Conservation (phyloP, 1,140 invertebrate genomes). For the Idris sp. region DNA sequence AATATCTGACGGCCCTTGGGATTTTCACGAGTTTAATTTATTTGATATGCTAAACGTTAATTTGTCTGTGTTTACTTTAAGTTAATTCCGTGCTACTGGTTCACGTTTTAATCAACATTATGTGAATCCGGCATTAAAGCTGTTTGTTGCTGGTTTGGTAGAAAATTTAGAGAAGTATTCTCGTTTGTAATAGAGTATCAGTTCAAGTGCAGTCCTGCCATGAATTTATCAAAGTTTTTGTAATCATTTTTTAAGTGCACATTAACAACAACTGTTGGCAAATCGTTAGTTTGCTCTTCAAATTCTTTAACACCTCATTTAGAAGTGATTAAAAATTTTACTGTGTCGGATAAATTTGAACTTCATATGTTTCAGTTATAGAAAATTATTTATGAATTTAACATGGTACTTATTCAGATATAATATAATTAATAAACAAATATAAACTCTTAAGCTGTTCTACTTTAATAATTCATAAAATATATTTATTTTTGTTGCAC, state of each 20-base stretch:
- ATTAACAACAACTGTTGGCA: conserved; percentile 1
- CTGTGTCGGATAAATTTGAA: too few relatives aligned
- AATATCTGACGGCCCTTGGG: background rate
- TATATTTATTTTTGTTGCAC: too few relatives aligned
- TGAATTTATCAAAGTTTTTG: conserved; percentile 11
- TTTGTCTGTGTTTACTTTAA: conserved; percentile 28
- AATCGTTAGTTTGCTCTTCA: too few relatives aligned
- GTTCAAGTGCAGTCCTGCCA: background rate
- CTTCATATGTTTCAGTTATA: too few relatives aligned
- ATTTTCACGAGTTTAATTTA: conserved; percentile 10
- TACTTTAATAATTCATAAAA: too few relatives aligned
- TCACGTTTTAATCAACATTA: conserved; percentile 26
- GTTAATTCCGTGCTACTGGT: conserved; percentile 15
- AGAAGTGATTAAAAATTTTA: too few relatives aligned
- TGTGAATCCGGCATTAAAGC: conserved; percentile 24
- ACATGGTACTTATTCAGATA: too few relatives aligned
- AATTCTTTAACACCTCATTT: too few relatives aligned
- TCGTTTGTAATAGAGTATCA: conserved; percentile 10
- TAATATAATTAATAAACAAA: too few relatives aligned
- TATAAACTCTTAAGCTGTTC: too few relatives aligned
- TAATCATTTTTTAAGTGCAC: conserved; percentile 10
- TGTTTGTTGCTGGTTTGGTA: conserved; percentile 18
- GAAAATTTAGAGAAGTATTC: conserved; percentile 10
- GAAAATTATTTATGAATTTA: too few relatives aligned
- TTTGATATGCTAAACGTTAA: conserved; percentile 14